A percentile compares a stretch with the other conserved stretches of the same genome.
Evolutionary conservation across 2,113 vertebrate species (phyloP).

Genomic region (Mirounga angustirostris): DNA sequence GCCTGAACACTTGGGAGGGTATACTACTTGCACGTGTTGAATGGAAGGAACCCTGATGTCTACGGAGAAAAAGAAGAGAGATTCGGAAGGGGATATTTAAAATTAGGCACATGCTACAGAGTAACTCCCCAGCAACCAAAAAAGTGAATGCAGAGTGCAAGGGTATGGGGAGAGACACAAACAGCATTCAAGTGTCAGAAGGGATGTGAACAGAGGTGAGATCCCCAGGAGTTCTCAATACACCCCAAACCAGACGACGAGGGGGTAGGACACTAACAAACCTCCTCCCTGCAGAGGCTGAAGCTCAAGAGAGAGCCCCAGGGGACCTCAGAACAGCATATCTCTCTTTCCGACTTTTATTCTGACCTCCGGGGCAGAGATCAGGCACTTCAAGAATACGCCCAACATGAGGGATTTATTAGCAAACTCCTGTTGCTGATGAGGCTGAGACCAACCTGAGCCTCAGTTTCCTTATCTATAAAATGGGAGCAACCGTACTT

Average conservation of each 20-base stretch:
- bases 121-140: slow-evolving; percentile 22
- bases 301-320: not conserved
- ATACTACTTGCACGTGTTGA: slow-evolving; percentile 20
- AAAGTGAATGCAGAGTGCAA: slow-evolving; percentile 34
- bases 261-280: not conserved
- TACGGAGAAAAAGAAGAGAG: slow-evolving; percentile 47
- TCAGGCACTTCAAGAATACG: slow-evolving; percentile 52
- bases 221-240: not conserved
- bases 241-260: not conserved
- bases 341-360: not conserved
- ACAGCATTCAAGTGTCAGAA: slow-evolving; percentile 21
- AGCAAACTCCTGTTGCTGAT: slow-evolving; percentile 7
- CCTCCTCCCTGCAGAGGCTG: not conserved
- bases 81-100: slow-evolving; percentile 31
- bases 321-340: not conserved
- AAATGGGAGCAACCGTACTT: not conserved
- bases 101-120: slow-evolving; percentile 79
- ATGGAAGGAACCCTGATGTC: slow-evolving; percentile 67
- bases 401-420: not conserved
- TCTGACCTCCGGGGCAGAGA: slow-evolving; percentile 57
- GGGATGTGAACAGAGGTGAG: slow-evolving; percentile 7
- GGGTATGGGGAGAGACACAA: not conserved
- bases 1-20: not conserved
- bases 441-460: slow-evolving; percentile 23
- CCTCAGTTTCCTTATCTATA: slow-evolving; percentile 5